Percentiles rank a stretch among this genome's conserved stretches.
Evolutionary conservation across 2,888 invertebrate species (phyloP).

Genomic region (Malthinus flaveolus): DNA sequence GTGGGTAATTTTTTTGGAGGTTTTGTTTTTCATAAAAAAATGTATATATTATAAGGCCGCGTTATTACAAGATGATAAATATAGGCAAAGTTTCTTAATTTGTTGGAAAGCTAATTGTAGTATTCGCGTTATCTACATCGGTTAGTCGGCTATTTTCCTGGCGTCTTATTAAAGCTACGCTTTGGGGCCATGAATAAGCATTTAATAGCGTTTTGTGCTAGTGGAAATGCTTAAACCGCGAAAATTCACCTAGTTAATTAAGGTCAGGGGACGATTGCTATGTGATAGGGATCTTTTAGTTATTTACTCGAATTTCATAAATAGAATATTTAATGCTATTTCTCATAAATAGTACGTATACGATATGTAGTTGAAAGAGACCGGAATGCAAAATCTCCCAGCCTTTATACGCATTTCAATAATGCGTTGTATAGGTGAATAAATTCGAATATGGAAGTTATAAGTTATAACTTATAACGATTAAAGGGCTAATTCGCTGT

Average conservation of each 20-base stretch:
- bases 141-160: constrained; percentile 12
- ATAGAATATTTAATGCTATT: no score
- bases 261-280: background rate
- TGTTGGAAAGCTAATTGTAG: constrained; percentile 11
- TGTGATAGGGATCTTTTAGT: no score
- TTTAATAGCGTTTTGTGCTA: constrained; percentile 13
- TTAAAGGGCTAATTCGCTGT: no score
- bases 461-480: no score
- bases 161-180: constrained; percentile 14
- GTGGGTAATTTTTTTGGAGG: background rate
- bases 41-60: background rate
- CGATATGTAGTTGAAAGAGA: no score
- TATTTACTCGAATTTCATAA: no score
- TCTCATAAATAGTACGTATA: no score
- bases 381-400: no score
- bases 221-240: constrained; percentile 14
- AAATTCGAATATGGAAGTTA: no score
- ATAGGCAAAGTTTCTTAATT: constrained; percentile 2
- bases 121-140: constrained; percentile 13
- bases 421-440: no score
- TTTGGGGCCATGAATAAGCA: constrained; percentile 13
- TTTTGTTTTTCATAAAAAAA: constrained; percentile 3
- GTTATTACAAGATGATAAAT: constrained; percentile 11
- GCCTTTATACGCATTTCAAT: no score
- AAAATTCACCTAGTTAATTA: constrained; percentile 11